Evolutionary conservation across 1,140 invertebrate species (phyloP).

Genomic region (Drosophila auraria): DNA sequence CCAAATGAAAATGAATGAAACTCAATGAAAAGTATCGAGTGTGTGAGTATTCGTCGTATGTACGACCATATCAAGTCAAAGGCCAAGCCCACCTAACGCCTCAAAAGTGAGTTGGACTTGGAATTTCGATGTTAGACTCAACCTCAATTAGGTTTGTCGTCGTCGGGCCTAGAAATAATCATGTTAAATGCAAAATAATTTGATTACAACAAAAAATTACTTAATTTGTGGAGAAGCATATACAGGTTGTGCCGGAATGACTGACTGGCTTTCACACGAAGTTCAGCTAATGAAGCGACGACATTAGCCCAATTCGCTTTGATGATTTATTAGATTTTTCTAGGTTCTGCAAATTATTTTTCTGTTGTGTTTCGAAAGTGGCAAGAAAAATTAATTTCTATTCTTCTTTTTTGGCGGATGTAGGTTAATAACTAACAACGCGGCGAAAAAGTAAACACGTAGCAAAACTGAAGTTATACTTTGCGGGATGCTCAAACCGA

Average conservation of each 20-base stretch:
- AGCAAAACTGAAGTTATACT: conserved; percentile 55
- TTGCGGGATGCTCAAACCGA: conserved; percentile 33
- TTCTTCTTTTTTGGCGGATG: conserved; percentile 63
- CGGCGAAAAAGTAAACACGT: conserved; percentile 69
- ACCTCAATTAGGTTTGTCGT: conserved; percentile 50
- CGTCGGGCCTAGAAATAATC: conserved; percentile 29
- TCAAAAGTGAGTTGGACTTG: conserved; percentile 33
- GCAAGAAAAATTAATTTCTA: conserved; percentile 74
- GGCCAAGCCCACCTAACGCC: conserved; percentile 53
- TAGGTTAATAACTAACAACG: conserved; percentile 81
- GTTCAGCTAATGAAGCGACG: conserved; percentile 48
- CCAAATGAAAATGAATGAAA: conserved; percentile 80
- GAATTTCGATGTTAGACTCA: conserved; percentile 44
- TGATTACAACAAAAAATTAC: conserved; percentile 71
- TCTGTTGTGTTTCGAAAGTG: conserved; percentile 47
- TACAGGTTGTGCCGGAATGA: conserved; percentile 4
- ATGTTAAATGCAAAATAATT: conserved; percentile 71
- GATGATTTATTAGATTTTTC: conserved; percentile 78
- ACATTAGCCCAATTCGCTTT: conserved; percentile 78
- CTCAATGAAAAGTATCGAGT: conserved; percentile 55
- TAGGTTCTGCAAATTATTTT: conserved; percentile 75
- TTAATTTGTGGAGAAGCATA: conserved; percentile 56
- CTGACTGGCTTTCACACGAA: conserved; percentile 64
- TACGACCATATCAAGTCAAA: conserved; percentile 42
- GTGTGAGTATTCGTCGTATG: conserved; percentile 32